Base-by-base conservation (phyloP, 2,113 vertebrate species). In the Euleptes europaea region DNA sequence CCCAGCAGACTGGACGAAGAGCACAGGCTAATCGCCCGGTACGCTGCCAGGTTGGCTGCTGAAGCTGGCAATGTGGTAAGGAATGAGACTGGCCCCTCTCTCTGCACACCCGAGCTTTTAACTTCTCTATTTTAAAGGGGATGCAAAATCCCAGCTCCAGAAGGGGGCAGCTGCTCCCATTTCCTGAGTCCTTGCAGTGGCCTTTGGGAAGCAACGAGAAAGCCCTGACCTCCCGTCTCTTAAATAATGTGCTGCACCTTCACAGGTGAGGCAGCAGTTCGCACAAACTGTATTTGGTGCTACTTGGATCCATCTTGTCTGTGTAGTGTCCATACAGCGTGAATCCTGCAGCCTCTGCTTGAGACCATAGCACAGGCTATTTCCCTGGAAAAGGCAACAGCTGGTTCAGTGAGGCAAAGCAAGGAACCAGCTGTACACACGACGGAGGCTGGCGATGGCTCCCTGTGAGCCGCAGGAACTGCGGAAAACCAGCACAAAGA, bases 1-100 rank as follows among this genome's bases (percentile, higher is more conserved):
- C 98, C 98, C 0, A 97, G 98, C 85, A 91, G 98, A 60, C 95
- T 99, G 86, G 98, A 99, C 4, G 98, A 99, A 92, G 98, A 99
- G 89, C 98, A 99, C 85, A 94, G 98, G 38, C 97, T 99, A 66
- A 99, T 99, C 35, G 98, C 98, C 76, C 94, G 98, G 57, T 99
- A 99, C 35, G 98, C 98, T 7, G 98, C 98, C 4, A 96, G 98
- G 15, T 92, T 99, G 92, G 98, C 98, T 9, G 98, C 98, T 4
- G 98, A 99, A 92, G 98, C 98, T 38, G 97, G 97, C 28, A 98
- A 95, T 63, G 90, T 97, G 28, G 98, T 99, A 85, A 98, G 98
- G 96, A 75, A 63, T 2, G 1, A 6, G 65, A 72, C 14, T 3
- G 5, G 21, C 3, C 26, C 17, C 38, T 23, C 47, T 70, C 35